Evolutionary conservation across 2,113 vertebrate species (phyloP).

Genomic region (Crotalus horridus): DNA sequence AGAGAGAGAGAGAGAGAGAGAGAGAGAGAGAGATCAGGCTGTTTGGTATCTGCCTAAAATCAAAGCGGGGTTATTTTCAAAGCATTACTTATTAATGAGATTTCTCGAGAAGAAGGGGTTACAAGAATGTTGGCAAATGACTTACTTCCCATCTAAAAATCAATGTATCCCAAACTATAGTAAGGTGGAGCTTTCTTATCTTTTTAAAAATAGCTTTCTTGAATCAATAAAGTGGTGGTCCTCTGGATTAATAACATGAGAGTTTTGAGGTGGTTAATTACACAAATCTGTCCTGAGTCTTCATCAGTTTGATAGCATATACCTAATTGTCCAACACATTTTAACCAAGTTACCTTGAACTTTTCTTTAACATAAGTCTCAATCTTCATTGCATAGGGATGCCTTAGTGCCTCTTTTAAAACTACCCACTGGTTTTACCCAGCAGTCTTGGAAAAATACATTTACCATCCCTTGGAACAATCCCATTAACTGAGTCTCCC

Average conservation of each 20-base stretch:
- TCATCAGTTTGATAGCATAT: background rate
- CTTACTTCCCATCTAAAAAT: background rate
- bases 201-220: background rate
- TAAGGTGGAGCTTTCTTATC: background rate
- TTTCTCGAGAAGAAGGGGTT: background rate
- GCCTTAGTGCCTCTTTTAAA: background rate
- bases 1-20: no score
- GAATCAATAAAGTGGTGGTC: background rate
- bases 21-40: no score
- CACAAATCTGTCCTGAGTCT: background rate
- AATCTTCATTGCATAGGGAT: background rate
- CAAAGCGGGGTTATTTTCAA: background rate
- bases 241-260: background rate
- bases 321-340: background rate
- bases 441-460: background rate
- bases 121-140: background rate
- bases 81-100: background rate
- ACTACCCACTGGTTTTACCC: background rate
- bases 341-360: background rate
- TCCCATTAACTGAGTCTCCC: background rate
- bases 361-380: background rate
- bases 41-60: background rate
- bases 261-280: background rate
- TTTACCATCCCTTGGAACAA: background rate
- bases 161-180: background rate